Percentiles rank a stretch among this genome's conserved stretches.
phyloP scores from a whole-genome alignment of 2,888 invertebrate genomes.

The Aphodius granarius region DNA sequence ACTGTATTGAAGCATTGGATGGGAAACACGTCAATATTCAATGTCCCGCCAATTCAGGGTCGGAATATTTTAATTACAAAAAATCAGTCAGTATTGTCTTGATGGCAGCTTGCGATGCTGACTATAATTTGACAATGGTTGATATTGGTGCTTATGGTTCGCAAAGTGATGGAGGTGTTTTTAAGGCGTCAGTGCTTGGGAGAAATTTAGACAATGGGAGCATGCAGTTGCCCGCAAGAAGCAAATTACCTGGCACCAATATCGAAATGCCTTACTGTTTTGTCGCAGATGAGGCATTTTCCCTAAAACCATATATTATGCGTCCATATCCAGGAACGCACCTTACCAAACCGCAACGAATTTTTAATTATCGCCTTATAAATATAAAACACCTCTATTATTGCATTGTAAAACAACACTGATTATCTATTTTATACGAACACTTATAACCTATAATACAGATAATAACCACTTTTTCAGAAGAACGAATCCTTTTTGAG shows the following conservation, averaged over 20 bases:
- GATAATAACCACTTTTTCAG: too few species aligned
- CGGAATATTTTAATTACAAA: slow-evolving; percentile 16
- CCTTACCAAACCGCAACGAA: not conserved
- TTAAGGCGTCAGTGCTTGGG: not conserved
- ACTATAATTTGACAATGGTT: slow-evolving; percentile 40
- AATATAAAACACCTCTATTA: too few species aligned
- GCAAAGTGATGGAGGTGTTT: slow-evolving; percentile 30
- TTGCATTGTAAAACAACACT: too few species aligned
- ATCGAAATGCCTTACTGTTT: not conserved
- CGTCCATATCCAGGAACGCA: not conserved
- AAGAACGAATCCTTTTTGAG: too few species aligned
- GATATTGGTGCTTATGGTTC: slow-evolving; percentile 41
- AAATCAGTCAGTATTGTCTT: not conserved
- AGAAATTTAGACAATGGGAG: not conserved
- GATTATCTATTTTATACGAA: too few species aligned
- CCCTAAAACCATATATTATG: not conserved
- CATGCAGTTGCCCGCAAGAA: not conserved
- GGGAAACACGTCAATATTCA: slow-evolving; percentile 14
- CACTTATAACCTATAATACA: too few species aligned
- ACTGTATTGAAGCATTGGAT: slow-evolving; percentile 16
- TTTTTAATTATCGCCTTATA: slow-evolving; percentile 5
- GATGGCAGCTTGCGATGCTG: slow-evolving; percentile 33
- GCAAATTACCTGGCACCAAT: not conserved
- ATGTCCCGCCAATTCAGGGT: slow-evolving; percentile 12
- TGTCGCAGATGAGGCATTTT: not conserved